Evolutionary conservation across 2,797 vertebrate genomes (phyloP).

Genomic region (Prionace glauca): DNA sequence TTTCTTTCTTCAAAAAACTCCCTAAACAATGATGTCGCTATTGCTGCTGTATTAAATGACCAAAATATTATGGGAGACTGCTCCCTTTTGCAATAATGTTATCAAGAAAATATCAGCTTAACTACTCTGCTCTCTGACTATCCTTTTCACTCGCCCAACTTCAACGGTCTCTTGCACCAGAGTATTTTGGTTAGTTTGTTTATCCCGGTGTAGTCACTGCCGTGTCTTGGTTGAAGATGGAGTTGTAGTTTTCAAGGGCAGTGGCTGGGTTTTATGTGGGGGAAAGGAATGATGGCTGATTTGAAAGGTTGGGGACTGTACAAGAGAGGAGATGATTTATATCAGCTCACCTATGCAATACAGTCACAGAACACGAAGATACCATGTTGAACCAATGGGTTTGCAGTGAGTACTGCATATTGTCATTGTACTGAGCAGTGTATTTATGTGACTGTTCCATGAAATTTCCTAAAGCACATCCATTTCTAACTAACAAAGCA

Average conservation of each 20-base stretch:
- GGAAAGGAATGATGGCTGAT: background rate
- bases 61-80: background rate
- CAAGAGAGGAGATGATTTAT: background rate
- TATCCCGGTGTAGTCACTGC: background rate
- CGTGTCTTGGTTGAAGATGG: background rate
- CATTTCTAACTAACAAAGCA: background rate
- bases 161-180: background rate
- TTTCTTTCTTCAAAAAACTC: conserved; percentile 56
- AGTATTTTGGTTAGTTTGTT: background rate
- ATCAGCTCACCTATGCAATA: background rate
- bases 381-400: background rate
- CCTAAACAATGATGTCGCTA: background rate
- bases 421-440: too few species aligned
- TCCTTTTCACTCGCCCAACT: too few species aligned
- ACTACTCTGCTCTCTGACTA: too few species aligned
- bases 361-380: background rate
- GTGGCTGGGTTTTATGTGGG: background rate
- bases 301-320: background rate
- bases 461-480: background rate
- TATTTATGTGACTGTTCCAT: background rate
- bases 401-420: background rate
- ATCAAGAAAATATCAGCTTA: background rate
- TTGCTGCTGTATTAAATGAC: background rate
- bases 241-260: background rate
- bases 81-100: background rate